Evolutionary conservation across 2,797 vertebrate species (phyloP).

Genomic region (Ctenopoma multispine): DNA sequence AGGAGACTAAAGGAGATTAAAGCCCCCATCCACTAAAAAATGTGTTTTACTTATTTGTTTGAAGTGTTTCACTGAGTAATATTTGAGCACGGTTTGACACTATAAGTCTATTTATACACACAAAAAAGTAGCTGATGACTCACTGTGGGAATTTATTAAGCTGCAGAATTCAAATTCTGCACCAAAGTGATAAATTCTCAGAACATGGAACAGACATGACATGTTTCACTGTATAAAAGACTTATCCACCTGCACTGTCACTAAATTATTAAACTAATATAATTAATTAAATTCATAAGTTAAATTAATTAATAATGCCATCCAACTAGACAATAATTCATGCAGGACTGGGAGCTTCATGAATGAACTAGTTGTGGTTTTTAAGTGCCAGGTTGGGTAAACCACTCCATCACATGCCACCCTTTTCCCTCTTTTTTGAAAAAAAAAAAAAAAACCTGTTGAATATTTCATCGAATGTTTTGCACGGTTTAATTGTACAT

Average conservation of each 20-base stretch:
- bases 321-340: neutral
- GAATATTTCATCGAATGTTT: slow-evolving; percentile 11
- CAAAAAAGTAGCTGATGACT: no score
- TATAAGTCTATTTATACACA: no score
- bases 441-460: slow-evolving; percentile 24
- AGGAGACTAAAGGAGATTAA: no score
- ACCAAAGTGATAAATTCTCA: no score
- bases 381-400: neutral
- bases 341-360: neutral
- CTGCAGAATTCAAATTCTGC: no score
- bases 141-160: no score
- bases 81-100: no score
- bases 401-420: slow-evolving; percentile 13
- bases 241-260: slow-evolving; percentile 9
- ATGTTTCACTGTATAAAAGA: neutral
- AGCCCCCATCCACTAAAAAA: no score
- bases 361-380: slow-evolving; percentile 8
- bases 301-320: neutral
- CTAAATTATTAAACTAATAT: slow-evolving; percentile 5
- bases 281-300: no score
- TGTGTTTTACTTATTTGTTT: no score
- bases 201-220: neutral
- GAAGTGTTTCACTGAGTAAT: no score
- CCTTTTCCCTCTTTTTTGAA: slow-evolving; percentile 16
- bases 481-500: slow-evolving; percentile 22